Conservation (phyloP, 2,888 invertebrate species). For the Polymixis lichenea region DNA sequence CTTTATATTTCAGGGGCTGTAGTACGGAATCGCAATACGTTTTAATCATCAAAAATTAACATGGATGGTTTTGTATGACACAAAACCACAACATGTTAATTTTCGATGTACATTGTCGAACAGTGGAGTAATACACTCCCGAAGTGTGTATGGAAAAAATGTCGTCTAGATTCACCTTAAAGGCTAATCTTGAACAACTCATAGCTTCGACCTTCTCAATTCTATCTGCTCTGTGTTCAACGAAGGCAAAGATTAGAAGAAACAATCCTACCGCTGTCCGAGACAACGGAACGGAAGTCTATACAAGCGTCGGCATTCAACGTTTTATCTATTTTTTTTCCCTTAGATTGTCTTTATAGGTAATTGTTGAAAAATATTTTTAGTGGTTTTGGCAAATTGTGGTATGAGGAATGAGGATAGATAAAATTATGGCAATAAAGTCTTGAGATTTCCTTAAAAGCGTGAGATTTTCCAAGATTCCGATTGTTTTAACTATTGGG, state of each 20-base stretch:
- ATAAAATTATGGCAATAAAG: background rate
- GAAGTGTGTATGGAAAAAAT: no score
- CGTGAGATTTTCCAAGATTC: background rate
- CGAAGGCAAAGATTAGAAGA: conserved; percentile 81
- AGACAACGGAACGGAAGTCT: conserved; percentile 85
- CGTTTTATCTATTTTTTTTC: conserved; percentile 68
- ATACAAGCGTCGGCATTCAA: conserved; percentile 77
- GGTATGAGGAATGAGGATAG: background rate
- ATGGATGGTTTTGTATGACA: no score
- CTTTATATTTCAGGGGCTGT: no score
- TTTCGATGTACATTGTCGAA: no score
- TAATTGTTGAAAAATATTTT: conserved; percentile 42
- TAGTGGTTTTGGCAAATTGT: conserved; percentile 22
- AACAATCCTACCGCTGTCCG: conserved; percentile 82
- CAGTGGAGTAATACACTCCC: no score
- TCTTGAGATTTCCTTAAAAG: background rate
- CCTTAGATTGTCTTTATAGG: conserved; percentile 36
- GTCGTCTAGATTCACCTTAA: no score
- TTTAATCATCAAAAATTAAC: no score
- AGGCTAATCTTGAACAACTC: no score
- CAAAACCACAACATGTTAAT: no score
- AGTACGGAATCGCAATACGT: no score
- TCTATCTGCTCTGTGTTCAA: conserved; percentile 38
- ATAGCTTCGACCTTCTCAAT: conserved; percentile 21
- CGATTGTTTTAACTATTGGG: background rate